Evolutionary conservation across 2,113 vertebrate genomes (phyloP), one percentile per base, ranked within the genome.

Genomic region (Poeciliopsis occidentalis): DNA sequence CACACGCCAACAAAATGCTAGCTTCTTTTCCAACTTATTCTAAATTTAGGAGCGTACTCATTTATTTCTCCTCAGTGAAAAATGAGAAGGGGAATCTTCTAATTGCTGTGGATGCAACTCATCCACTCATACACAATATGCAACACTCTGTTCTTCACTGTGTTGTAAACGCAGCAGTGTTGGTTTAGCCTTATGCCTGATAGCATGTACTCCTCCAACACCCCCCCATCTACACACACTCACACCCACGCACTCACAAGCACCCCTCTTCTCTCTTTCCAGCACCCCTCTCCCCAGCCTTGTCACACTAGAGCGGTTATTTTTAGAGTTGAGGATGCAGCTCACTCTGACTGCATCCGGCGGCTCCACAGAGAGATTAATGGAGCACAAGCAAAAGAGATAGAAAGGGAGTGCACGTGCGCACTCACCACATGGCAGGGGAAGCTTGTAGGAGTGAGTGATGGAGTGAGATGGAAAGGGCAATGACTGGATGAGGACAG

Each of bases 311-410:
- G 92, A 90, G 82, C 78, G 86, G 92, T 90, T 95, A 94, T 95
- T 95, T 94, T 94, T 95, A 95, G 94, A 84, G 79, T 87, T 93
- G 89, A 92, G 90, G 92, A 91, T 92, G 90, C 85, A 90, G 89
- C 87, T 77, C 83, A 39, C 87, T 88, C 84, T 85, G 89, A 91
- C 84, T 57, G 81, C 82, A 86, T 90, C 87, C 81, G 83, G 82
- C 88, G 82, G 83, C 89, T 85, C 90, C 90, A 89, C 87, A 79
- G 81, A 88, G 85, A 94, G 94, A 93, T 94, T 93, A 94, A 93
- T 92, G 85, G 92, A 94, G 94, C 92, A 92, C 72, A 61, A 90
- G 89, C 86, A 87, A 87, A 84, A 88, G 88, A 85, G 85, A 92
- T 81, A 86, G 86, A 91, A 83, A 88, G 84, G 78, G 79, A 91